Base-by-base conservation (phyloP, 2,113 vertebrate genomes). In the Anolis sagrei region DNA sequence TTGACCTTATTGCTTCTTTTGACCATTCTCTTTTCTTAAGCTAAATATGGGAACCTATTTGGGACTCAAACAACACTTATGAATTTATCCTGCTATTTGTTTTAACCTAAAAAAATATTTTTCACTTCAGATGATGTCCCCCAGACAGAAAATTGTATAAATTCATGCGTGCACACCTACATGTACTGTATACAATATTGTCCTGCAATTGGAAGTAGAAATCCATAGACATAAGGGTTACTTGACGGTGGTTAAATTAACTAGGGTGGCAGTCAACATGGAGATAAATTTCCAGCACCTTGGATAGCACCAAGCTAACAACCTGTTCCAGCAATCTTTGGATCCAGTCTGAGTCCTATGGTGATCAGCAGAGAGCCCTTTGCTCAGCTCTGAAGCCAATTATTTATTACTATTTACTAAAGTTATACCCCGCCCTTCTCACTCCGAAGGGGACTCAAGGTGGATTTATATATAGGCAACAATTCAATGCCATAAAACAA, bases 41-140 rank as follows among this genome's bases (percentile, higher is more conserved):
- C 7, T 73, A 48, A 82, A 88, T 48, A 61, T 61, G 9, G 25
- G 70, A 79, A 61, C 39, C 44, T 61, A 11, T 32, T 4, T 48
- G 74, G 16, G 49, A 34, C 14, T 58, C 27, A 66, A 70, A 70
- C 81, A 76, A 85, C 54, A 82, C 54, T 79, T 75, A 72, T 64
- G 27, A 72, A 72, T 44, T 44, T 5, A 62, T 72, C 36, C 21
- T 4, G 13, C 23, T 54, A 36, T 14, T n/a, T 6, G 27, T 34
- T 54, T 61, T 77, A 0, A 10, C 32, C 58, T 61, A 83, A 34
- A n/a, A 27, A 68, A 84, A 54, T 36, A 16, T 25, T 19, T 49
- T 84, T n/a, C 27, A 48, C 9, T 74, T 82, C 27, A 84, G 34
- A 13, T 58, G 54, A 58, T 18, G 18, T 16, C 54, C 54, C 39